Conservation (phyloP, 2,797 vertebrate genomes). For the Sparidentex hasta region DNA sequence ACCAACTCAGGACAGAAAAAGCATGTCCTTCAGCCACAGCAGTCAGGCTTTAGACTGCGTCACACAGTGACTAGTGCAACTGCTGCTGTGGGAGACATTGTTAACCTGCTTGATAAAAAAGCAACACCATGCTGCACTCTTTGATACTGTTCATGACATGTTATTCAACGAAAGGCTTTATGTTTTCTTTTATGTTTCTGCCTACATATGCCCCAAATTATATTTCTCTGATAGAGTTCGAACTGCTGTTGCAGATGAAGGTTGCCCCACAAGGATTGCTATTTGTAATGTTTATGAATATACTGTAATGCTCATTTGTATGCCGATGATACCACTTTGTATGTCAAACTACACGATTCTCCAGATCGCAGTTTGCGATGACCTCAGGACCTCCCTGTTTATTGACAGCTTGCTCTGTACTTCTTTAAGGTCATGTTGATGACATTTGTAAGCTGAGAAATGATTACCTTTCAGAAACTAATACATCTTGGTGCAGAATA, state of each 20-base stretch:
- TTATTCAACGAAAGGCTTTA: neutral
- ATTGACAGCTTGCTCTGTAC: neutral
- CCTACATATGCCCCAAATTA: too few species aligned
- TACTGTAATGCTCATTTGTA: neutral
- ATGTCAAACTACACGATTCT: neutral
- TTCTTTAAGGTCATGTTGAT: neutral
- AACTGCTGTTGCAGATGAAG: neutral
- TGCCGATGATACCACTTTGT: neutral
- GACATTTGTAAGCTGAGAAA: too few species aligned
- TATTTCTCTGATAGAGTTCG: neutral
- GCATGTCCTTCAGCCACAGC: neutral
- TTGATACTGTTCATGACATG: neutral
- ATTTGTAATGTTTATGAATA: neutral
- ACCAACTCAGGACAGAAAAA: neutral
- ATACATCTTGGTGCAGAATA: too few species aligned
- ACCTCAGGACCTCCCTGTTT: conserved; percentile 2
- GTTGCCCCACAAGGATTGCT: neutral
- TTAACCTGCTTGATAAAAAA: neutral
- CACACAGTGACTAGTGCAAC: conserved; percentile 1
- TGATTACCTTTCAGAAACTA: too few species aligned
- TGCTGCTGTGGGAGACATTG: neutral
- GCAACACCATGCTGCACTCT: neutral
- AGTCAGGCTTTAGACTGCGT: neutral
- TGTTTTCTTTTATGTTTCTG: neutral
- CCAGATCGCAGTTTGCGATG: neutral